Conservation (phyloP, 2,888 invertebrate species). For the Diabrotica balteata region DNA sequence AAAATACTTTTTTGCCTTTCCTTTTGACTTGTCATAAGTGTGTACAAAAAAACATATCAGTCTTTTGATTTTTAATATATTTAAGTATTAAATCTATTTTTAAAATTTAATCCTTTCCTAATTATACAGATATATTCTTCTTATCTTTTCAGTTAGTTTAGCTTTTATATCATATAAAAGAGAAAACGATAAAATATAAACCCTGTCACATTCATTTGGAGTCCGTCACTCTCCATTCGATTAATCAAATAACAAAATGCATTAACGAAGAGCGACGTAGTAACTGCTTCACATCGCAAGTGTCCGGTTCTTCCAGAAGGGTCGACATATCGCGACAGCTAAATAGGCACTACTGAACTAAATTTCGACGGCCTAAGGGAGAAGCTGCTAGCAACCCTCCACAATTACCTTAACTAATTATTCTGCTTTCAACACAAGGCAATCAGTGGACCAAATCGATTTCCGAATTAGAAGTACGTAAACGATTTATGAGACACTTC, state of each 20-base stretch:
- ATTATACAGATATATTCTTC: too few relatives aligned
- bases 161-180: too few relatives aligned
- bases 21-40: too few relatives aligned
- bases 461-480: slow-evolving; percentile 17
- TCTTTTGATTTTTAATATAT: too few relatives aligned
- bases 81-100: too few relatives aligned
- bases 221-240: slow-evolving; percentile 25
- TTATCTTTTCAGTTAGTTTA: too few relatives aligned
- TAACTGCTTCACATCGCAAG: slow-evolving; percentile 21
- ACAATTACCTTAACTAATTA: slow-evolving; percentile 27
- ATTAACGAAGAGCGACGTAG: slow-evolving; percentile 33
- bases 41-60: too few relatives aligned
- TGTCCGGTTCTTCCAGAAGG: slow-evolving; percentile 1
- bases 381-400: slow-evolving; percentile 11
- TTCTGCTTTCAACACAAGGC: slow-evolving; percentile 16
- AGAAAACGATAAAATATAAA: not conserved
- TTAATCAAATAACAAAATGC: slow-evolving; percentile 45
- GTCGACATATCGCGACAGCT: slow-evolving; percentile 23
- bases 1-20: too few relatives aligned
- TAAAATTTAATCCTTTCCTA: too few relatives aligned
- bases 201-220: slow-evolving; percentile 7
- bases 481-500: slow-evolving; percentile 18
- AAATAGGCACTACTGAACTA: slow-evolving; percentile 26
- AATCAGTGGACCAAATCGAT: slow-evolving; percentile 21
- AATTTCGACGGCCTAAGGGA: slow-evolving; percentile 11